These are phyloP conservation scores for Shargacucullia verbasci DNA, from an alignment of 2,888 invertebrate species.

Conservation along the genomic window DNA sequence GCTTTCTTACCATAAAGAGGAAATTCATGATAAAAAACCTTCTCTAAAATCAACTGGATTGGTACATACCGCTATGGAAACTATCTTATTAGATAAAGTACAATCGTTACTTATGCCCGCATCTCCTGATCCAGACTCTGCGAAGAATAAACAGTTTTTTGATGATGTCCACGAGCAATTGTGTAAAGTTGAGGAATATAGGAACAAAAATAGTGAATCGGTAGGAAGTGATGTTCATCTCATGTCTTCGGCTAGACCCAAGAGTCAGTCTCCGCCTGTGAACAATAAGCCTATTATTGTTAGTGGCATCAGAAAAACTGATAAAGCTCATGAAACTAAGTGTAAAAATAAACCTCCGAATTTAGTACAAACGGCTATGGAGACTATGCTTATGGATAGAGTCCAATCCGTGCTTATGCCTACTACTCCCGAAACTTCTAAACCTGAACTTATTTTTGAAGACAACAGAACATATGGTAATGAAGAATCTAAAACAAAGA, in stretches of 20 bases:
- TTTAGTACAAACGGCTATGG: slow-evolving; percentile 81
- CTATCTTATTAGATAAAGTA: slow-evolving; percentile 88
- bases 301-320: slow-evolving; percentile 35
- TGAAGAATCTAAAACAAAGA: slow-evolving; percentile 26
- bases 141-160: slow-evolving; percentile 76
- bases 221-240: slow-evolving; percentile 45
- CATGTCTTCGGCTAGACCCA: slow-evolving; percentile 30
- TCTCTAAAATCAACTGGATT: slow-evolving; percentile 77
- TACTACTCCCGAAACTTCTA: slow-evolving; percentile 44
- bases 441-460: slow-evolving; percentile 38
- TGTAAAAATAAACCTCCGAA: slow-evolving; percentile 36
- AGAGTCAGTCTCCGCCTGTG: slow-evolving; percentile 32
- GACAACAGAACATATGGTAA: slow-evolving; percentile 10
- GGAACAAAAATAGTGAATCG: slow-evolving; percentile 50
- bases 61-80: slow-evolving; percentile 88
- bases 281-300: slow-evolving; percentile 51
- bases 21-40: slow-evolving; percentile 69
- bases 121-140: slow-evolving; percentile 70
- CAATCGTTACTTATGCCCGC: slow-evolving; percentile 80
- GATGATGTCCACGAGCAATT: slow-evolving; percentile 79
- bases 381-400: slow-evolving; percentile 85
- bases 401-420: slow-evolving; percentile 67
- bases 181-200: slow-evolving; percentile 74
- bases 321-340: slow-evolving; percentile 31
- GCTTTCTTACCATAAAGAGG: slow-evolving; percentile 63